Percentiles rank a stretch among this genome's conserved stretches.
These are phyloP conservation scores for Spicauda simplicius DNA, from an alignment of 2,888 invertebrate species.

Conservation along the genomic window DNA sequence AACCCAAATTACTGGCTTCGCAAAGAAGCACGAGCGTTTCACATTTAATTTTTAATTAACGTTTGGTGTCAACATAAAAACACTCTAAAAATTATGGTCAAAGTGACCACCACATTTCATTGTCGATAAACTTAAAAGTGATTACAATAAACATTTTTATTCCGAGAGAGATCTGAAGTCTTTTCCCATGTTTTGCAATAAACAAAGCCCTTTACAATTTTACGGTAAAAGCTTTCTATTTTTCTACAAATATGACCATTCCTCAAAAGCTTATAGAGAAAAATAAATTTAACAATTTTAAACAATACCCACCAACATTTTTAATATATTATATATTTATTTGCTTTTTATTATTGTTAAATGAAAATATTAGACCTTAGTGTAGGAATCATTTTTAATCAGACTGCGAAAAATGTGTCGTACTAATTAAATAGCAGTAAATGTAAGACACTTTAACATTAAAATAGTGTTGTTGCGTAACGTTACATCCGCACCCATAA, in stretches of 20 bases:
- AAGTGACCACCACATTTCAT: neutral
- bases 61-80: neutral
- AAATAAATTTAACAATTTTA: neutral
- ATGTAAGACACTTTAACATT: too few relatives aligned
- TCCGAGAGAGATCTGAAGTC: neutral
- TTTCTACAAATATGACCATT: neutral
- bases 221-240: conserved; percentile 28
- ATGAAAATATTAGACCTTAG: too few relatives aligned
- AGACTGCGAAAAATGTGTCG: too few relatives aligned
- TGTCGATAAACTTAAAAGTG: neutral
- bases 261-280: neutral
- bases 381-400: too few relatives aligned
- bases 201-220: conserved; percentile 19
- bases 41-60: neutral
- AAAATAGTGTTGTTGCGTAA: too few relatives aligned
- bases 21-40: too few relatives aligned
- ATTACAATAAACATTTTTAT: neutral
- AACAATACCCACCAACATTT: too few relatives aligned
- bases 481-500: too few relatives aligned
- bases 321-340: too few relatives aligned
- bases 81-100: neutral
- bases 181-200: conserved; percentile 6
- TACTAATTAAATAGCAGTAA: too few relatives aligned
- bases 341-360: too few relatives aligned
- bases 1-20: too few relatives aligned